Base-by-base conservation (phyloP, 2,113 vertebrate genomes). In the Lycocorax pyrrhopterus region DNA sequence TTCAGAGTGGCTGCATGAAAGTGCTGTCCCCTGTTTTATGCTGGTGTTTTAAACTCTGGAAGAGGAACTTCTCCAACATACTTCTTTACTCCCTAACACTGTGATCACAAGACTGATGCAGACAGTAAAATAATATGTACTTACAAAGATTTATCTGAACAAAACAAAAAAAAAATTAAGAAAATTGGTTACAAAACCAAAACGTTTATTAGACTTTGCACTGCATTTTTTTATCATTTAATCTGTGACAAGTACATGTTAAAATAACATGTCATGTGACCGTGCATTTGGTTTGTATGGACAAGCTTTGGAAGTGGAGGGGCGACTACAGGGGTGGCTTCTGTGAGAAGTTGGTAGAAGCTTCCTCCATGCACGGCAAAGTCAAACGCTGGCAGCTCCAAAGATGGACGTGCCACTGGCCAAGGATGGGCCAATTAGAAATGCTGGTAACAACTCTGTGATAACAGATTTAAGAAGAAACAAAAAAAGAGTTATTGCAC, bases 391-490 rank as follows among this genome's bases (percentile, higher is more conserved):
- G 53, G 14, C 6, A 44, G 17, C 14, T 52, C 27, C 53, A 27
- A 59, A 22, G 37, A 44, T 0, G 0, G 26, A 18, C 3, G 3
- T 27, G 37, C 13, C 1, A 0, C 35, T 43, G 26, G 26, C 13
- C 53, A 37, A 51, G 37, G 20, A 14, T 68, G 32, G 26, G 52
- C 11, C 0, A 3, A 18, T 68, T 27, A 44, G 53, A 52, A 44
- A 59, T 37, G 27, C 5, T 60, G 32, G 5, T 37, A 43, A 37
- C 23, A n/a, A 6, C 13, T 56, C 25, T 56, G 19, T 23, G 16
- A 20, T 10, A 39, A 56, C 30, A n/a, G 9, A 56, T 64, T 29
- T n/a, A 47, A 19, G 22, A 63, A 55, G 4, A 21, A 35, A n/a
- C 4, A 14, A 27, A 49, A 27, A 8, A 25, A 19, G 5, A 12